Conservation (phyloP, 2,888 invertebrate species). For the Alloplasta piceator region DNA sequence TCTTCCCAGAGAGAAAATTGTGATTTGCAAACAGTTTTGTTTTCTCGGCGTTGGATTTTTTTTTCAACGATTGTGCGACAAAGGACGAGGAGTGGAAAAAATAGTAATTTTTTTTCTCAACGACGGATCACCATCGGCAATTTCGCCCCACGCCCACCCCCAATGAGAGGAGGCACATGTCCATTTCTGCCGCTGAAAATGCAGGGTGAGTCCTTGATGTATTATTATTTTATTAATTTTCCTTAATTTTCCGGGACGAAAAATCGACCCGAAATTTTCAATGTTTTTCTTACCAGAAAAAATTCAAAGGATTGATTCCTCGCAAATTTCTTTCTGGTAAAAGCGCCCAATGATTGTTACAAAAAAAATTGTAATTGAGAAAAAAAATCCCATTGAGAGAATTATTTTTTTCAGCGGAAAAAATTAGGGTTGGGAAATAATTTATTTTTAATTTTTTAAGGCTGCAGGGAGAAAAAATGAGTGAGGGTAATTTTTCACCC, state of each 20-base stretch:
- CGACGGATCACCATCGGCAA: slow-evolving; percentile 85
- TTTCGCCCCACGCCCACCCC: slow-evolving; percentile 85
- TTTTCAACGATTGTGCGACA: not conserved
- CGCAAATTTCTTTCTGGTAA: not conserved
- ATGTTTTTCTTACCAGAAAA: slow-evolving; percentile 4
- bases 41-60: not conserved
- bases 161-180: slow-evolving; percentile 88
- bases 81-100: not conserved
- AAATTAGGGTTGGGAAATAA: too few species aligned
- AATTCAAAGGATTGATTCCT: not conserved
- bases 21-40: not conserved
- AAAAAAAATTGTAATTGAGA: not conserved
- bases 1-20: not conserved
- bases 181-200: slow-evolving; percentile 87
- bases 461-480: not conserved
- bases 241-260: too few species aligned
- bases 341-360: too few species aligned
- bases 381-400: too few species aligned
- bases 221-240: slow-evolving; percentile 4
- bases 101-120: slow-evolving; percentile 70
- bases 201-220: slow-evolving; percentile 84
- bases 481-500: too few species aligned
- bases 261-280: too few species aligned
- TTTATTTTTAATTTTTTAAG: slow-evolving; percentile 12
- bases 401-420: too few species aligned